phyloP scores from a whole-genome alignment of 2,888 invertebrate species.

The Hemithea aestivaria region DNA sequence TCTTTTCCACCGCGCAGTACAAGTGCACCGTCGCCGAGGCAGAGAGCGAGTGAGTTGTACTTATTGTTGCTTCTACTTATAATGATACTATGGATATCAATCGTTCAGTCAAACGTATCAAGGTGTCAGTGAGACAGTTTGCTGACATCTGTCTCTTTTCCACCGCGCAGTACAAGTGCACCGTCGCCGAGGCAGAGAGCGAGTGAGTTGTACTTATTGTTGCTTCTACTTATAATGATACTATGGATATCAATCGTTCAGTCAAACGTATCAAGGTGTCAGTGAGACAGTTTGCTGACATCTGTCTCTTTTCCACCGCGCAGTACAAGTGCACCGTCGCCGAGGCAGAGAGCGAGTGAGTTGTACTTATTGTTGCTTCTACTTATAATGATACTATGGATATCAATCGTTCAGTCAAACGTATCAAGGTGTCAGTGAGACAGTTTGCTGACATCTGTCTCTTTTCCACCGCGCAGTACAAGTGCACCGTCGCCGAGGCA shows the following conservation, averaged over 20 bases:
- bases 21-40: slow-evolving; percentile 99
- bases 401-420: slow-evolving; percentile 99
- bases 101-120: slow-evolving; percentile 98
- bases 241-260: no score
- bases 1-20: slow-evolving; percentile 99
- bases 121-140: slow-evolving; percentile 96
- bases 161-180: slow-evolving; percentile 99
- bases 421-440: slow-evolving; percentile 96
- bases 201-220: slow-evolving; percentile 88
- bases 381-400: no score
- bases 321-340: slow-evolving; percentile 99
- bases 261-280: slow-evolving; percentile 98
- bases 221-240: no score
- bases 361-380: no score
- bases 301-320: slow-evolving; percentile 99
- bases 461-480: slow-evolving; percentile 99
- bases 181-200: slow-evolving; percentile 98
- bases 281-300: slow-evolving; percentile 99
- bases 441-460: slow-evolving; percentile 99
- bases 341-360: slow-evolving; percentile 98
- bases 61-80: no score
- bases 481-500: slow-evolving; percentile 98
- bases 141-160: slow-evolving; percentile 99
- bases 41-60: slow-evolving; percentile 96
- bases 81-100: no score